Evolutionary conservation across 2,113 vertebrate species (phyloP).

Genomic region (Hemichromis elongatus): DNA sequence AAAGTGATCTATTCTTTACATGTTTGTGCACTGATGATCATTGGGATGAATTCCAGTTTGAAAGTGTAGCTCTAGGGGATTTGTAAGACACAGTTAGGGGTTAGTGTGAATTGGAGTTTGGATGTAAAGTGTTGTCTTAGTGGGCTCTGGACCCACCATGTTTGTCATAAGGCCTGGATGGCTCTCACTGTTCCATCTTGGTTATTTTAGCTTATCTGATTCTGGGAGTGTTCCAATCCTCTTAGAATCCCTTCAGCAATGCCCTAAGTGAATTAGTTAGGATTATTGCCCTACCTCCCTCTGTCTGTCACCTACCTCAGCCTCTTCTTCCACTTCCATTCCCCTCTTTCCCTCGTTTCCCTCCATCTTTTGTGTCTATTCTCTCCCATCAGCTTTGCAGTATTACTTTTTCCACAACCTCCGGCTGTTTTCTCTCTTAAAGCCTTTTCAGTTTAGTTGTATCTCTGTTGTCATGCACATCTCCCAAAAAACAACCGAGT

Average conservation of each 20-base stretch:
- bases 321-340: neutral
- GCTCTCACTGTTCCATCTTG: slow-evolving; percentile 55
- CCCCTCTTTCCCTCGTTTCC: neutral
- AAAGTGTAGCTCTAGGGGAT: neutral
- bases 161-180: slow-evolving; percentile 33
- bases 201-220: slow-evolving; percentile 80
- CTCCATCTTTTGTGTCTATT: slow-evolving; percentile 3
- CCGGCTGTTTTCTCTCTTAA: neutral
- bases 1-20: slow-evolving; percentile 41
- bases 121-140: neutral
- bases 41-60: neutral
- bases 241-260: slow-evolving; percentile 76
- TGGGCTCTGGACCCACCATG: slow-evolving; percentile 17
- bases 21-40: neutral
- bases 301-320: slow-evolving; percentile 32
- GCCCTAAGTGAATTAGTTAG: slow-evolving; percentile 82
- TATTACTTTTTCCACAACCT: neutral
- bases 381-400: neutral
- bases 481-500: neutral
- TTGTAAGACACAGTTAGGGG: neutral
- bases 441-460: neutral
- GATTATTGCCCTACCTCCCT: slow-evolving; percentile 72
- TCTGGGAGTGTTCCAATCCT: slow-evolving; percentile 80
- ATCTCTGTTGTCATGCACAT: neutral
- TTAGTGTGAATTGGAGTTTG: neutral